Base-by-base conservation (phyloP, 2,797 vertebrate species). In the Sarcoramphus papa region DNA sequence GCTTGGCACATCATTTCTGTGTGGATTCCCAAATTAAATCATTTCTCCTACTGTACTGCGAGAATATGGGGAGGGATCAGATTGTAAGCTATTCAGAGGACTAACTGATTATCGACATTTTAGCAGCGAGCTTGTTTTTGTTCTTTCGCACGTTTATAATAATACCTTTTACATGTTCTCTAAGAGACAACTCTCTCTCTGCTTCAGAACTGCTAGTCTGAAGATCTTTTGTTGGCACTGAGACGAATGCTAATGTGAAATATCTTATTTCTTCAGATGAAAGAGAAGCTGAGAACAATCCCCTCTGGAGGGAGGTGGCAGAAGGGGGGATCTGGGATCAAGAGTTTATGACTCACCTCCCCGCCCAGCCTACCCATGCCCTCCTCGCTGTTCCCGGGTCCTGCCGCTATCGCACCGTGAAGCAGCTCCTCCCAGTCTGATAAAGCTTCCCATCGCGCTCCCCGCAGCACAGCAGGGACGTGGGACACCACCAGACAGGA, bases 191-290 rank as follows among this genome's bases (percentile, higher is more conserved):
- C 97, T 87, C 88, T 93, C 56, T 69, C 79, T 64, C 79, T 76
- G 65, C 94, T 91, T 94, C 91, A 69, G 93, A 97, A 91, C 88
- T 68, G 88, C 94, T 85, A 83, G 75, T 88, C 93, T 91, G 84
- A 95, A 91, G 86, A 95, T 90, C 95, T 95, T 97, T 95, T 96
- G 95, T 92, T 95, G 96, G 94, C 95, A 90, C 86, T 65, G 86
- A 97, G 86, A 91, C 9, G 22, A 95, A 92, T 92, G 63, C 53
- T 95, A 94, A 94, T 85, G 81, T 54, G 70, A 97, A 97, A 76
- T 87, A 96, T 77, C 83, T 91, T 95, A 93, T 92, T 97, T 94
- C 93, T 92, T 74, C 70, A 87, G 74, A 88, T 88, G 85, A 96
- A 93, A 96, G 91, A 63, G 86, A 72, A 87, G 88, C 75, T 75